Evolutionary conservation across 2,888 invertebrate species (phyloP).

Genomic region (Lithophane ornitopus): DNA sequence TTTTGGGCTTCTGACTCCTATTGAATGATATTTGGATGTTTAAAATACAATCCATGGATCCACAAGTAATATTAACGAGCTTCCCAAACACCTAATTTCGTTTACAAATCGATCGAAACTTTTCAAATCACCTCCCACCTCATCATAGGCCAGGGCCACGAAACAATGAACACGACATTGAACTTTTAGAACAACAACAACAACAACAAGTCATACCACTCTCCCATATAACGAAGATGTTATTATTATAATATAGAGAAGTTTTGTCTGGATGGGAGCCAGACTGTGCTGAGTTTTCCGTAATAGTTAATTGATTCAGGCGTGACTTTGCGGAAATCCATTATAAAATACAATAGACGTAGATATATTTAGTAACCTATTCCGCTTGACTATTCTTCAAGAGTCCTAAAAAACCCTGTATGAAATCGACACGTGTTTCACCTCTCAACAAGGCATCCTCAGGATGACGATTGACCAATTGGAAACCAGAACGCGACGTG

Average conservation of each 20-base stretch:
- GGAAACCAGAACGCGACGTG: too few species aligned
- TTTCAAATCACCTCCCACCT: conserved; percentile 42
- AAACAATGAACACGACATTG: conserved; percentile 4
- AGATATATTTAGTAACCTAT: too few species aligned
- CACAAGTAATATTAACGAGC: neutral
- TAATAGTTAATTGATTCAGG: too few species aligned
- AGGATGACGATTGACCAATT: too few species aligned
- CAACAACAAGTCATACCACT: neutral
- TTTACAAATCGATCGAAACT: conserved; percentile 34
- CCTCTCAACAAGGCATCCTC: too few species aligned
- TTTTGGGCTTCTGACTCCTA: neutral
- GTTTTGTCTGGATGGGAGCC: conserved; percentile 54
- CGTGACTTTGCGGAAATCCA: too few species aligned
- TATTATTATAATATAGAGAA: conserved; percentile 34
- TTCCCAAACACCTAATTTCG: conserved; percentile 9
- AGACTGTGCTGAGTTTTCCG: conserved; percentile 22
- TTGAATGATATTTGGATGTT: neutral
- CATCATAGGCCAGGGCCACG: neutral
- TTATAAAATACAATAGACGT: too few species aligned
- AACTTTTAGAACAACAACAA: conserved; percentile 29
- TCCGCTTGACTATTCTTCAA: too few species aligned
- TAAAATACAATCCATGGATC: neutral
- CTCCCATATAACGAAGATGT: conserved; percentile 41
- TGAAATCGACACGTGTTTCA: too few species aligned
- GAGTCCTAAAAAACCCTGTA: too few species aligned